Conservation (phyloP, 2,797 vertebrate genomes). For the Cichlasoma orientale region DNA sequence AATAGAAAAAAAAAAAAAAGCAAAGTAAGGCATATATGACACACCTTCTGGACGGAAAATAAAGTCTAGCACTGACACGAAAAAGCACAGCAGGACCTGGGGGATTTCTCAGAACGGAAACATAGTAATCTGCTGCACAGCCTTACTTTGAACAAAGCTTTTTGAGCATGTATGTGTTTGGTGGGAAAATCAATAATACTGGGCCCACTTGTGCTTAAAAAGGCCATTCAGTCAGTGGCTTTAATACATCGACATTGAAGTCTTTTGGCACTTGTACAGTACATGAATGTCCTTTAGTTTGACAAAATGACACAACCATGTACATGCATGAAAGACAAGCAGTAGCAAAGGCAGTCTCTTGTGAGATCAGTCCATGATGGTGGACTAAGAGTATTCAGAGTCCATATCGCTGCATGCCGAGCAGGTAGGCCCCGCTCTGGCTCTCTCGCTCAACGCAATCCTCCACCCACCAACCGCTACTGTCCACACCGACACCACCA, state of each 20-base stretch:
- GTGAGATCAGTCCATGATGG: conserved; percentile 70
- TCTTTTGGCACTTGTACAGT: conserved; percentile 84
- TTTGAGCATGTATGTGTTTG: conserved; percentile 48
- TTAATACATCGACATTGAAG: conserved; percentile 72
- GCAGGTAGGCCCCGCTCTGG: conserved; percentile 81
- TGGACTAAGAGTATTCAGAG: conserved; percentile 78
- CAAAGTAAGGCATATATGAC: conserved; percentile 77
- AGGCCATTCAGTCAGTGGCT: conserved; percentile 76
- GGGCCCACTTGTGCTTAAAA: conserved; percentile 74
- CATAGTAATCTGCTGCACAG: conserved; percentile 74
- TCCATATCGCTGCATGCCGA: conserved; percentile 82
- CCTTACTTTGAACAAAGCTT: conserved; percentile 73
- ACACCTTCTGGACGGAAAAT: conserved; percentile 71
- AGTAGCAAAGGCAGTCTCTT: conserved; percentile 83
- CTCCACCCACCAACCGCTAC: conserved; percentile 86
- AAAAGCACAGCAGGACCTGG: conserved; percentile 70
- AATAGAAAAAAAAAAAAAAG: conserved; percentile 41
- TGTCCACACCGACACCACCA: conserved; percentile 79
- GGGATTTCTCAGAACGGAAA: conserved; percentile 65
- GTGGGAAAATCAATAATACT: conserved; percentile 54
- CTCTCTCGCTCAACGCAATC: conserved; percentile 81
- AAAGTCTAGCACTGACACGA: conserved; percentile 73
- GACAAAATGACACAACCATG: conserved; percentile 83
- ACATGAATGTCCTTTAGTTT: conserved; percentile 82
- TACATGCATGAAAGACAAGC: conserved; percentile 86